Base-by-base conservation (phyloP, 1,140 invertebrate species). In the Trichonephila inaurata region DNA sequence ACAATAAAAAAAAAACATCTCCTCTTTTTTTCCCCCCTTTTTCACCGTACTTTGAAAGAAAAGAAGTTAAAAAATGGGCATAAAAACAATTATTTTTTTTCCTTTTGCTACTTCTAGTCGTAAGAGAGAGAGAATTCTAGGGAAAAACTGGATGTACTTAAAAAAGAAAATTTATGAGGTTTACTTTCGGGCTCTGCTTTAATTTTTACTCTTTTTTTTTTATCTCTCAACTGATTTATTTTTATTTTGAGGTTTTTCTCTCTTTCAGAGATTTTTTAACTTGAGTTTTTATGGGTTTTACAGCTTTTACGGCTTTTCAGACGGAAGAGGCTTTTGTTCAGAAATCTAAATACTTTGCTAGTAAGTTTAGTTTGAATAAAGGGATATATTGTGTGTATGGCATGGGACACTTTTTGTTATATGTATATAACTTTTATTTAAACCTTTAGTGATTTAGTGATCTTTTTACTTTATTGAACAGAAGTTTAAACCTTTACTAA, bases 131-230 rank as follows among this genome's bases (percentile, higher is more conserved):
- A 12, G 21, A 2, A 33, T 24, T 58, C 19, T 51, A 83, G 21
- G n/a, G 33, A 60, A 60, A 60, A 58, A 77, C 72, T 19, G 72
- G 72, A 28, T 40, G 72, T 14, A 40, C 72, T 77, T 77, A 77
- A 83, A 83, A 60, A 24, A 58, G 51, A 18, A 83, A 83, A 83
- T 83, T 83, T 83, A 83, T 83, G 82, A 60, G 82, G 82, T 60
- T 83, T 60, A 83, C 82, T 83, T 60, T 83, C 18, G 28, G 72
- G 28, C 18, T 77, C 28, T 33, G 72, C 33, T 83, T 60, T 83
- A 83, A 28, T 83, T 83, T 51, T 83, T 60, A 24, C 14, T 83
- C 21, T 83, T 83, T 83, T 83, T 83, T 83, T 24, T 0, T 33
- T 18, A 18, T 77, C 72, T 18, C 33, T 16, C 72, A 16, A 5